Evolutionary conservation across 2,113 vertebrate species (phyloP).

Genomic region (Thunnus thynnus): DNA sequence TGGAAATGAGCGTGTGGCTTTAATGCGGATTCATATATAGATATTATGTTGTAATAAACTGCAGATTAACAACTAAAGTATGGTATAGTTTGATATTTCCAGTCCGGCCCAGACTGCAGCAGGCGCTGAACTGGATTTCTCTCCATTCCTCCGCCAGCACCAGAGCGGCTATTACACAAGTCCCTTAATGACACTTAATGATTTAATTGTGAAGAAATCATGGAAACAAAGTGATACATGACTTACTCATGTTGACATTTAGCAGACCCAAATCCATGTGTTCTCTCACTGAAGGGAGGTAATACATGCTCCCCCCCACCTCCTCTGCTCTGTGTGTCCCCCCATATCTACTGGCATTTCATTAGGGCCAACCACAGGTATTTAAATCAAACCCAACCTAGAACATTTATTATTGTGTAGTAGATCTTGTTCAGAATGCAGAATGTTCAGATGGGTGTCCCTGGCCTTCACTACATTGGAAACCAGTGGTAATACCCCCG

Average conservation of each 20-base stretch:
- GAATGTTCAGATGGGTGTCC: background rate
- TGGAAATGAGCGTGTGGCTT: slow-evolving; percentile 41
- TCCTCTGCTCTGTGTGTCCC: background rate
- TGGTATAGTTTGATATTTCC: slow-evolving; percentile 33
- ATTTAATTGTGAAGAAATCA: slow-evolving; percentile 83
- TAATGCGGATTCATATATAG: slow-evolving; percentile 33
- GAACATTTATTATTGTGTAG: background rate
- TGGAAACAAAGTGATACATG: slow-evolving; percentile 80
- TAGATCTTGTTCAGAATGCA: background rate
- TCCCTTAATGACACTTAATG: slow-evolving; percentile 83
- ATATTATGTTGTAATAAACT: slow-evolving; percentile 58
- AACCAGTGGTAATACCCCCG: background rate
- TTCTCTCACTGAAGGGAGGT: slow-evolving; percentile 55
- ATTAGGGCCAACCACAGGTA: slow-evolving; percentile 13
- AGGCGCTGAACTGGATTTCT: slow-evolving; percentile 33
- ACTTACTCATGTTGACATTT: slow-evolving; percentile 79
- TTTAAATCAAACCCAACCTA: background rate
- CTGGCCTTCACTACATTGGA: slow-evolving; percentile 1
- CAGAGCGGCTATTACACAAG: slow-evolving; percentile 77
- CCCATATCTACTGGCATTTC: slow-evolving; percentile 34
- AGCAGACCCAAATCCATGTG: slow-evolving; percentile 76
- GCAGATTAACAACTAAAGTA: slow-evolving; percentile 52
- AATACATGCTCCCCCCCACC: slow-evolving; percentile 5
- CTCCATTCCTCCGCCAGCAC: slow-evolving; percentile 46
- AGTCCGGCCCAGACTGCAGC: slow-evolving; percentile 23